Conservation (phyloP, 2,113 vertebrate species). For the Oncorhynchus tshawytscha region DNA sequence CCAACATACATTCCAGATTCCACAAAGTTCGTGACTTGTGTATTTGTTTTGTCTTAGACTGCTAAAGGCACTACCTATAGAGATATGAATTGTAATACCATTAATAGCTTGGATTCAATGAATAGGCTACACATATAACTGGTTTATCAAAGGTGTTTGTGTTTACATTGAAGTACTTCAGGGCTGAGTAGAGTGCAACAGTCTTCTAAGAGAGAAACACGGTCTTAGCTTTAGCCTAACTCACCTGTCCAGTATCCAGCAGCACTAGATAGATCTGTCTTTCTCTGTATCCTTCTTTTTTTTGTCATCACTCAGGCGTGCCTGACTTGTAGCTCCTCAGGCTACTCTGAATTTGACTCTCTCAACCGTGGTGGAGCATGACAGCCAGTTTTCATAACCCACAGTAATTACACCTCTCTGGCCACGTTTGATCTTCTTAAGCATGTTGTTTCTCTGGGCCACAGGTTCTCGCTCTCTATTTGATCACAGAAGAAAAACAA, state of each 20-base stretch:
- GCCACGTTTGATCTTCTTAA: slow-evolving; percentile 49
- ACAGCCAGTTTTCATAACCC: slow-evolving; percentile 51
- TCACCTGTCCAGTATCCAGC: not conserved
- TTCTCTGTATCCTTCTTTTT: not conserved
- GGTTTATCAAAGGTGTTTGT: not conserved
- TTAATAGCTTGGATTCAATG: not conserved
- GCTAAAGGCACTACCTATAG: not conserved
- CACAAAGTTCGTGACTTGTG: not conserved
- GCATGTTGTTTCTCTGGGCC: slow-evolving; percentile 35
- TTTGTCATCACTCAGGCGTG: slow-evolving; percentile 31
- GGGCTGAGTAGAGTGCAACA: slow-evolving; percentile 1
- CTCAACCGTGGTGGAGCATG: slow-evolving; percentile 35
- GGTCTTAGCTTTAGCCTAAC: not conserved
- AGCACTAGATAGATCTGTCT: not conserved
- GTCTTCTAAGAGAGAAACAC: not conserved
- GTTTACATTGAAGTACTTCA: not conserved
- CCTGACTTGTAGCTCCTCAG: slow-evolving; percentile 37
- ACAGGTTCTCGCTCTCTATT: slow-evolving; percentile 20
- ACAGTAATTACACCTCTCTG: slow-evolving; percentile 49
- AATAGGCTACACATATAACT: not conserved
- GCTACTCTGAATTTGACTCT: slow-evolving; percentile 41
- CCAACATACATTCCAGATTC: not conserved
- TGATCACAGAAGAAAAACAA: slow-evolving; percentile 27
- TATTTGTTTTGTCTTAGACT: not conserved
- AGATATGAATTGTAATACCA: not conserved